Conservation (phyloP, 2,113 vertebrate genomes). For the Ageneiosus marmoratus region DNA sequence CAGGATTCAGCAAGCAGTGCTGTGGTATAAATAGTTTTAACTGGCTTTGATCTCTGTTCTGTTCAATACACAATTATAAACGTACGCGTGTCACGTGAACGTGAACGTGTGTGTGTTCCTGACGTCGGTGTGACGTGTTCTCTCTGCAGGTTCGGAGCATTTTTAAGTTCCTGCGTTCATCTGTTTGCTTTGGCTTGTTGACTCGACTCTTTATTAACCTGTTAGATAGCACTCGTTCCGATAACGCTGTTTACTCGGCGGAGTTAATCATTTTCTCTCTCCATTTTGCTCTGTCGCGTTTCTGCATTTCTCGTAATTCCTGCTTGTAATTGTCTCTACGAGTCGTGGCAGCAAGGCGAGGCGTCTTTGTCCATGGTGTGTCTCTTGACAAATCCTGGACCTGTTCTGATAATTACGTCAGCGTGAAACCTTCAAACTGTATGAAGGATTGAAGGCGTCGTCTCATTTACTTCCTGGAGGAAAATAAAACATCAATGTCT, state of each 20-base stretch:
- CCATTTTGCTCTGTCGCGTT: no score
- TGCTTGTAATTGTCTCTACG: no score
- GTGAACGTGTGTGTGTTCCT: not conserved
- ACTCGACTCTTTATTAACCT: conserved; percentile 33
- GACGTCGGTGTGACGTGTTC: not conserved
- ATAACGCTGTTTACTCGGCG: conserved; percentile 7
- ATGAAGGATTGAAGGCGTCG: no score
- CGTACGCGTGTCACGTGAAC: no score
- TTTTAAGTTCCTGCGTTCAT: not conserved
- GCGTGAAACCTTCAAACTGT: no score
- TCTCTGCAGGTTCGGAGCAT: not conserved
- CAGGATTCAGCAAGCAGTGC: not conserved
- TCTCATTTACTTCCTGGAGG: no score
- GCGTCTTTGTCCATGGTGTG: no score
- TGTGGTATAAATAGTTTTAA: not conserved
- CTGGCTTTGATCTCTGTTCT: not conserved
- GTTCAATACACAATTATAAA: not conserved
- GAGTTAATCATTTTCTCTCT: not conserved
- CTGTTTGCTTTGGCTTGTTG: conserved; percentile 47
- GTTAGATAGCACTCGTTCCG: conserved; percentile 3
- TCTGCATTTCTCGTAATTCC: no score
- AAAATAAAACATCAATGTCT: no score
- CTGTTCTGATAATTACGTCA: no score
- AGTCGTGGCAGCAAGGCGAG: no score
- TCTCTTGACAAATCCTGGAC: no score